Evolutionary conservation across 2,888 invertebrate genomes (phyloP), one percentile per base, ranked within the genome.

Genomic region (Teleiodes luculella): DNA sequence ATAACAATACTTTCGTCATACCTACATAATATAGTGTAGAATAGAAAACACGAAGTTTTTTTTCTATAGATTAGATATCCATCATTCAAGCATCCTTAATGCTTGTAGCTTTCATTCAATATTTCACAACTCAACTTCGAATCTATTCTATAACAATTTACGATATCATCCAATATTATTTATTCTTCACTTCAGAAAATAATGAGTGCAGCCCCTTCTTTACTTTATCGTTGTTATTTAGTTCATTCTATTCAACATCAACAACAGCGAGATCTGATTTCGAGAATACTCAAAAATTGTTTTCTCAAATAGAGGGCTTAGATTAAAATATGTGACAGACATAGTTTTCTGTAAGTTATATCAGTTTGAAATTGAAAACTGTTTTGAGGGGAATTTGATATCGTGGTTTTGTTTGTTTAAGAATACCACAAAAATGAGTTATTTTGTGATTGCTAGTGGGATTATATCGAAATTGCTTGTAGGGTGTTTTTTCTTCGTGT

Each of bases 101-200:
- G n/a, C n/a, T n/a, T n/a, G 24, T 6, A 24, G 24, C 6, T 24
- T 24, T 24, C 24, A 6, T n/a, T 2, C 24, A 3, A 5, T 11
- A 11, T 43, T 43, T 20, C 43, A 43, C 43, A 43, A 13, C n/a
- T 18, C 57, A 61, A 58, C 59, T 46, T 57, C 56, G 60, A 66
- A 68, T 66, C 57, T 68, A 69, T 63, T 63, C 58, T 64, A 70
- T 61, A 65, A 69, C 74, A 75, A 76, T 77, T 78, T 77, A 76
- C 65, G 67, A 68, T 65, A 66, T 64, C 54, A 56, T 54, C 49
- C 59, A 41, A 60, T 64, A 76, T 78, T 74, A 76, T 74, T 78
- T 74, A 76, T 74, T 77, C 74, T 70, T 69, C 73, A 66, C 64
- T 65, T 61, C 61, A 65, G 59, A 62, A 62, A 64, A 68, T 72